These are phyloP conservation scores for Diorhabda sublineata DNA, from an alignment of 1,140 invertebrate species.

Conservation along the genomic window DNA sequence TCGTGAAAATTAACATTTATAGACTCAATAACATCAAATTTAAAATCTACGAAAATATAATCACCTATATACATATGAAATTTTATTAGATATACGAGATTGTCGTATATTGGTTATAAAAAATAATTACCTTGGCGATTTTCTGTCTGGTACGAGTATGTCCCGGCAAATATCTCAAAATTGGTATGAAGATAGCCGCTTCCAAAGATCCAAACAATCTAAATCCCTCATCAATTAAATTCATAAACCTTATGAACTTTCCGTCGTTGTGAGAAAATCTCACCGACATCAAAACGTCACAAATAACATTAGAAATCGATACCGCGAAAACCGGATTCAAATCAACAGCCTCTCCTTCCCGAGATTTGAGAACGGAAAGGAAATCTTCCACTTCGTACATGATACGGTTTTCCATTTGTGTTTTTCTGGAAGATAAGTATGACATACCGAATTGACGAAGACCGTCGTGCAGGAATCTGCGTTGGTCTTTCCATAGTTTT, in stretches of 20 bases:
- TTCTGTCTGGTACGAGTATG: slow-evolving; percentile 68
- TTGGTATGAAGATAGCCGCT: slow-evolving; percentile 64
- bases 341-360: slow-evolving; percentile 61
- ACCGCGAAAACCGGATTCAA: slow-evolving; percentile 69
- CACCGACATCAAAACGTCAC: slow-evolving; percentile 83
- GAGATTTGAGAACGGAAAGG: slow-evolving; percentile 57
- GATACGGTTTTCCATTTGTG: slow-evolving; percentile 80
- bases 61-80: too few species aligned
- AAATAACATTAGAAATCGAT: slow-evolving; percentile 87
- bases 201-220: slow-evolving; percentile 68
- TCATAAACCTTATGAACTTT: slow-evolving; percentile 73
- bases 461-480: slow-evolving; percentile 84
- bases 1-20: too few species aligned
- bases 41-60: too few species aligned
- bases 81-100: too few species aligned
- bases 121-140: slow-evolving; percentile 56
- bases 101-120: too few species aligned
- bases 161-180: slow-evolving; percentile 69
- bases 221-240: slow-evolving; percentile 85
- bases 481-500: slow-evolving; percentile 86
- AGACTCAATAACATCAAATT: too few species aligned
- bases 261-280: slow-evolving; percentile 73
- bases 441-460: slow-evolving; percentile 88
- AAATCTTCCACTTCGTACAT: slow-evolving; percentile 78
- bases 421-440: slow-evolving; percentile 70